Percentiles rank a stretch among this genome's conserved stretches.
These are phyloP conservation scores for Drosophila ohnishii DNA, from an alignment of 1,140 invertebrate genomes.

Conservation along the genomic window DNA sequence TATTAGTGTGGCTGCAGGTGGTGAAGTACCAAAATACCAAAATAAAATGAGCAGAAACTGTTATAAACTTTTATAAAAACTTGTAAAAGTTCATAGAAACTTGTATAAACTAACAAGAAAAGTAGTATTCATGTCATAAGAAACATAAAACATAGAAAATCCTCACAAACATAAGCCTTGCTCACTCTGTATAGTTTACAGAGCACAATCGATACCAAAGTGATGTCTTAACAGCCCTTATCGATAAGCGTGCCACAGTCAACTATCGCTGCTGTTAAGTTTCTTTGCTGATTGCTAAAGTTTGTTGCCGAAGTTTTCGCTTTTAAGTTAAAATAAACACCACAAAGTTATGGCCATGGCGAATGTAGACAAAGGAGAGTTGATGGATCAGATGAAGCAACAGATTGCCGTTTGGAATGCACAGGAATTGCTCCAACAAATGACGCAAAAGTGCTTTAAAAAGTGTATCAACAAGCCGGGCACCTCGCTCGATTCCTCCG, in stretches of 20 bases:
- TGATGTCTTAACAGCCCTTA: not conserved
- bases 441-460: conserved; percentile 98
- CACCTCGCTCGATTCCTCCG: conserved; percentile 93
- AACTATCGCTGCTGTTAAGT: conserved; percentile 25
- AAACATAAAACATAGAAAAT: too few species aligned
- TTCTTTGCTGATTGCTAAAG: conserved; percentile 16
- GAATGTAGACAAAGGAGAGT: conserved; percentile 90
- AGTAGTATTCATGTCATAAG: not conserved
- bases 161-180: too few species aligned
- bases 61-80: not conserved
- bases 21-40: not conserved
- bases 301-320: conserved; percentile 12
- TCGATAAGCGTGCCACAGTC: not conserved
- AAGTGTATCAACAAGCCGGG: conserved; percentile 97
- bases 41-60: not conserved
- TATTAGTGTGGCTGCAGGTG: conserved; percentile 10
- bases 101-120: not conserved
- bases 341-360: conserved; percentile 47
- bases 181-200: not conserved
- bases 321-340: conserved; percentile 14
- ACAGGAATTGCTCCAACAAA: conserved; percentile 96
- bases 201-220: conserved; percentile 2
- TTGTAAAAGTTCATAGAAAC: too few species aligned
- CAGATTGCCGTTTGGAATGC: conserved; percentile 97
- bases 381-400: conserved; percentile 98